Evolutionary conservation across 2,113 vertebrate species (phyloP).

Genomic region (Cochlearius cochlearius): DNA sequence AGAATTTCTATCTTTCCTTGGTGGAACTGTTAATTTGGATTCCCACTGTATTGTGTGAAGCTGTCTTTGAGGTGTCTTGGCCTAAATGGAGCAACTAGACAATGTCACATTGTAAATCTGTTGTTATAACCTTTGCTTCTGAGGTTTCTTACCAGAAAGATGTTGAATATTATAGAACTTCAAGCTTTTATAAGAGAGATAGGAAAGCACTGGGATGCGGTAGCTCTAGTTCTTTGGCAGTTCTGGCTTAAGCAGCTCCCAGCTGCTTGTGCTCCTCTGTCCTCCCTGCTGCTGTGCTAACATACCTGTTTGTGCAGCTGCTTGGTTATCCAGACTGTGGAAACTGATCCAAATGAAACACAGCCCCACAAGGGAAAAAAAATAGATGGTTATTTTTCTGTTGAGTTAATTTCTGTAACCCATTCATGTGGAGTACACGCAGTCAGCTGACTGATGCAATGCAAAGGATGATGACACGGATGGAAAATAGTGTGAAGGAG

Average conservation of each 20-base stretch:
- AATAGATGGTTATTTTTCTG: neutral
- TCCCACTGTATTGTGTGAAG: neutral
- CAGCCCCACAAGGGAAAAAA: neutral
- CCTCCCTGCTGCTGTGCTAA: neutral
- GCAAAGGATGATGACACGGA: neutral
- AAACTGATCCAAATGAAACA: neutral
- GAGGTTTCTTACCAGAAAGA: neutral
- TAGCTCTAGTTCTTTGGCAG: neutral
- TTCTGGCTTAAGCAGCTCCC: neutral
- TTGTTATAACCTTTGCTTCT: neutral
- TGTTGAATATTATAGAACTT: neutral
- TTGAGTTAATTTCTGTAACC: neutral
- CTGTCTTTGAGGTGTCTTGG: neutral
- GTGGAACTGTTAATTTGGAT: neutral
- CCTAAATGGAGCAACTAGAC: neutral
- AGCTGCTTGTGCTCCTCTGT: neutral
- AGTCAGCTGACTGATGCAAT: neutral
- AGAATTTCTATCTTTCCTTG: neutral
- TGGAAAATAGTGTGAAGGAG: neutral
- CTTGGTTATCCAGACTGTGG: neutral
- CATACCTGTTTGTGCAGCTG: neutral
- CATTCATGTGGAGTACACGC: no score
- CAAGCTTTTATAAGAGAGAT: accelerated
- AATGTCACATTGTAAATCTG: neutral
- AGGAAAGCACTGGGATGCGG: neutral